These are phyloP conservation scores for Sterrhoptilus dennistouni DNA, from an alignment of 2,113 vertebrate genomes.

Conservation along the genomic window DNA sequence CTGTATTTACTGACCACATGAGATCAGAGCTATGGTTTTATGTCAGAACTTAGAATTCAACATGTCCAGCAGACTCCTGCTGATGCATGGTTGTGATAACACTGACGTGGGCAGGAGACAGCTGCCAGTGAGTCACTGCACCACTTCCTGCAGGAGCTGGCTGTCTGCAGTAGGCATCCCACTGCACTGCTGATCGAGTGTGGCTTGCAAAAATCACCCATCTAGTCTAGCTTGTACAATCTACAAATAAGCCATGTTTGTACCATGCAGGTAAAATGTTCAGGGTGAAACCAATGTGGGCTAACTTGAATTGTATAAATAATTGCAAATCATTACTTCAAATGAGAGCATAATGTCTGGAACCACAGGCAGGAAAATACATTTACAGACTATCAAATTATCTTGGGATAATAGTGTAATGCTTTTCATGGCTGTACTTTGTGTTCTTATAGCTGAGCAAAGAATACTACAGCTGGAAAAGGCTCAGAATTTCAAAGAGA, in stretches of 20 bases:
- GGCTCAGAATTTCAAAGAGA: constrained; percentile 10
- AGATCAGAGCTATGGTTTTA: not conserved
- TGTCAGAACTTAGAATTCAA: not conserved
- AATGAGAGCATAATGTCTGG: constrained; percentile 16
- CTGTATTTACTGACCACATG: not conserved
- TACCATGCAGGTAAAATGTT: not conserved
- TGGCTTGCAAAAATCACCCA: not conserved
- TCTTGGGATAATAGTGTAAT: constrained; percentile 27
- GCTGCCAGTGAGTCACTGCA: constrained; percentile 4
- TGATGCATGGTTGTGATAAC: not conserved
- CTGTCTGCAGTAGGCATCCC: not conserved
- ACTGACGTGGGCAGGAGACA: constrained; percentile 14
- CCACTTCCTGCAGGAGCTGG: not conserved
- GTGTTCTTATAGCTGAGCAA: constrained; percentile 7
- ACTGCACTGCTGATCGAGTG: not conserved
- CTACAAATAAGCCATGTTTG: not conserved
- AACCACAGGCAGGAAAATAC: constrained; percentile 15
- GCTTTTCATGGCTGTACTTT: not conserved
- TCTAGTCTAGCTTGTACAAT: not conserved
- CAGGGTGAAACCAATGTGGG: not conserved
- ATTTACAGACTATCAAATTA: constrained; percentile 46
- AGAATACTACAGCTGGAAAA: constrained; percentile 18
- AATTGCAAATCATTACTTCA: constrained; percentile 12
- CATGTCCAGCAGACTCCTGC: constrained; percentile 9
- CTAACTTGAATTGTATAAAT: not conserved